Conservation (phyloP, 2,797 vertebrate species). For the Rhinophrynus dorsalis region DNA sequence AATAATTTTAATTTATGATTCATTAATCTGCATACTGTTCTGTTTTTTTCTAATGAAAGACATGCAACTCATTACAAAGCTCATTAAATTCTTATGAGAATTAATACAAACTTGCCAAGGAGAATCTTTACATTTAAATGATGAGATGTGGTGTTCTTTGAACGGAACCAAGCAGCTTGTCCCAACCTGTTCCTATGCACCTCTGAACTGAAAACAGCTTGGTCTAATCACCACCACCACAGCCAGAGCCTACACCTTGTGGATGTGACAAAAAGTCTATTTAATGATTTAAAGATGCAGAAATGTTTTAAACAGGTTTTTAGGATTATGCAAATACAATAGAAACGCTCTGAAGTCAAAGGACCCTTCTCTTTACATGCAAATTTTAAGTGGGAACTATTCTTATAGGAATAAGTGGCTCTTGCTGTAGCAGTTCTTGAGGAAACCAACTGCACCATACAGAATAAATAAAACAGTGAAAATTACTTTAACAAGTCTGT, state of each 20-base stretch:
- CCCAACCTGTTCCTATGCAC: neutral
- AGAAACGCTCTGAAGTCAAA: too few relatives aligned
- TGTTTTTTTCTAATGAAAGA: neutral
- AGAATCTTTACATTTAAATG: neutral
- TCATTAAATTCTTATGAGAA: neutral
- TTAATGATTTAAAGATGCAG: neutral
- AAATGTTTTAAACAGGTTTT: too few relatives aligned
- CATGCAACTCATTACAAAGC: constrained; percentile 5
- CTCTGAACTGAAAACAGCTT: neutral
- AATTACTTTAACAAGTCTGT: too few relatives aligned
- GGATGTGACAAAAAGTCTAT: neutral
- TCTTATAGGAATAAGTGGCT: too few relatives aligned
- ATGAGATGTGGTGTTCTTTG: neutral
- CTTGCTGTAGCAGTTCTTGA: too few relatives aligned
- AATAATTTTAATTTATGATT: constrained; percentile 10
- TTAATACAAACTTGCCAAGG: neutral
- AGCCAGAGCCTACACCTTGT: neutral
- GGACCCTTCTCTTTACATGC: too few relatives aligned
- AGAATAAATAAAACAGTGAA: too few relatives aligned
- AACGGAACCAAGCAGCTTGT: neutral
- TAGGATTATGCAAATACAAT: too few relatives aligned
- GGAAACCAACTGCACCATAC: too few relatives aligned
- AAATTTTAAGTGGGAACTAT: too few relatives aligned
- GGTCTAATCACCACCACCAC: neutral
- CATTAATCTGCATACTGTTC: neutral